A percentile compares a stretch with the other conserved stretches of the same genome.
These are phyloP conservation scores for Echinops telfairi DNA, from an alignment of 2,113 vertebrate genomes.

Conservation along the genomic window DNA sequence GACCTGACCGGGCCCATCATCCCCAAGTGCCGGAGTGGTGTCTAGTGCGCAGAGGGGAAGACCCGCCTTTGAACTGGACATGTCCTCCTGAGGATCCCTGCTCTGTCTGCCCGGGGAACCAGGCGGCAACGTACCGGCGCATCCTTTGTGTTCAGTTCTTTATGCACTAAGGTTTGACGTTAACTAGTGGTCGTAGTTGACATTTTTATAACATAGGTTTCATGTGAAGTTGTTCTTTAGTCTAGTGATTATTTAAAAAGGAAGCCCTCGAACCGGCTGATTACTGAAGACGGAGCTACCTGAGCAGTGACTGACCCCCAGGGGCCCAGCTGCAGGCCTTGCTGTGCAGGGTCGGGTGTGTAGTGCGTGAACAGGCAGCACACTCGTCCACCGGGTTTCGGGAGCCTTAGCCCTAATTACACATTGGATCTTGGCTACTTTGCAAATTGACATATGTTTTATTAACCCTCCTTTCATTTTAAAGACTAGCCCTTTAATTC, in stretches of 20 bases:
- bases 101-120: conserved; percentile 80
- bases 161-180: conserved; percentile 86
- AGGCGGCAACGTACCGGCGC: conserved; percentile 81
- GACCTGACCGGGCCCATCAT: conserved; percentile 95
- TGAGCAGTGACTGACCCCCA: conserved; percentile 69
- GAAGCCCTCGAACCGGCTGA: conserved; percentile 60
- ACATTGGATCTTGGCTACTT: conserved; percentile 61
- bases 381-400: conserved; percentile 60
- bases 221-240: conserved; percentile 85
- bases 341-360: conserved; percentile 60
- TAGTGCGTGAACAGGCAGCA: conserved; percentile 62
- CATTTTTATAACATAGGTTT: conserved; percentile 83
- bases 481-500: conserved; percentile 43
- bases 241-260: conserved; percentile 76
- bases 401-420: conserved; percentile 72
- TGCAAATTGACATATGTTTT: conserved; percentile 74
- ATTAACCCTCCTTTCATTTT: conserved; percentile 63
- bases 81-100: conserved; percentile 66
- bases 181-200: conserved; percentile 86
- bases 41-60: conserved; percentile 86
- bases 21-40: conserved; percentile 96
- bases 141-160: conserved; percentile 86
- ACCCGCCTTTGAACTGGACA: conserved; percentile 76
- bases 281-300: conserved; percentile 58
- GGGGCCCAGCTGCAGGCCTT: conserved; percentile 69